Conservation (phyloP, 2,888 invertebrate genomes). For the Drosophila neonasuta region DNA sequence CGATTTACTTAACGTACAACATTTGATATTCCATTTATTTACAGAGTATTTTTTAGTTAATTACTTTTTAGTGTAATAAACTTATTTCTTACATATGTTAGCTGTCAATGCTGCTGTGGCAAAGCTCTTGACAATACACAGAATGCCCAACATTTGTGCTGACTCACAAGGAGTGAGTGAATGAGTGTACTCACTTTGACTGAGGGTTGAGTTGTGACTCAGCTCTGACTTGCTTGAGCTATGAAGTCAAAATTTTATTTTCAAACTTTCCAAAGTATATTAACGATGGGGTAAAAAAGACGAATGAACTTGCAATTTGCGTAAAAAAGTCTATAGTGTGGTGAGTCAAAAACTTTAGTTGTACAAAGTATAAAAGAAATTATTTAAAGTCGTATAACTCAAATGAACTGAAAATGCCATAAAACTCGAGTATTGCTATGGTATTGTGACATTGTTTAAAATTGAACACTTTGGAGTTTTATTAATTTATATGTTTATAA, state of each 20-base stretch:
- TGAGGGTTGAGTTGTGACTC: slow-evolving; percentile 39
- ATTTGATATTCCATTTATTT: background rate
- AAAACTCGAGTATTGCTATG: background rate
- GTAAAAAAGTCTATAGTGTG: slow-evolving; percentile 22
- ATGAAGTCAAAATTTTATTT: slow-evolving; percentile 23
- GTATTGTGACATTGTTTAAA: background rate
- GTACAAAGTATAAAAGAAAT: slow-evolving; percentile 1
- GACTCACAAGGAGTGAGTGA: slow-evolving; percentile 39
- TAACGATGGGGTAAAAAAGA: background rate
- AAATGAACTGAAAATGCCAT: background rate
- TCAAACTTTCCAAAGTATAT: slow-evolving; percentile 31
- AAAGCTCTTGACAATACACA: slow-evolving; percentile 31
- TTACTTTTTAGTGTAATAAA: background rate
- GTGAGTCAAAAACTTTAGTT: slow-evolving; percentile 1
- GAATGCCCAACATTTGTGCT: slow-evolving; percentile 39
- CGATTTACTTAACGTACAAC: too few species aligned
- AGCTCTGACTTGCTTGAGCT: slow-evolving; percentile 15
- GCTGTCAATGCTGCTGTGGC: slow-evolving; percentile 31
- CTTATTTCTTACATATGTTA: slow-evolving; percentile 22
- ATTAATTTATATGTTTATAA: too few species aligned
- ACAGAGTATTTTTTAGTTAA: slow-evolving; percentile 1
- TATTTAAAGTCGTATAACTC: slow-evolving; percentile 1
- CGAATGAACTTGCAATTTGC: slow-evolving; percentile 34
- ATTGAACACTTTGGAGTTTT: background rate
- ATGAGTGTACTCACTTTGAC: slow-evolving; percentile 17